A percentile compares a stretch with the other conserved stretches of the same genome.
These are phyloP conservation scores for Steinernema khuongi DNA, from an alignment of 1,140 invertebrate species.

Conservation along the genomic window DNA sequence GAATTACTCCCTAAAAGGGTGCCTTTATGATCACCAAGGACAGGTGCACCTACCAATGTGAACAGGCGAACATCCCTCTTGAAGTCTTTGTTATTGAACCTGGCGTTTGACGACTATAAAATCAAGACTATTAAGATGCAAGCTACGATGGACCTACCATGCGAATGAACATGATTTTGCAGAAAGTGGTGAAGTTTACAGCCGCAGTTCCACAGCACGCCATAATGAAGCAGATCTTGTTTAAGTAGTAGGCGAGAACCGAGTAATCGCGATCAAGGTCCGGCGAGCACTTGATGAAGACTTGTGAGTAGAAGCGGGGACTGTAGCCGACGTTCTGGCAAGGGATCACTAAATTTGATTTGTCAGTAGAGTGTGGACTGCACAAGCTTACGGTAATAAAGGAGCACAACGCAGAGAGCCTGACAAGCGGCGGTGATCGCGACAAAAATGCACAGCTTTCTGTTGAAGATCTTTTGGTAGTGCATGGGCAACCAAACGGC, in stretches of 20 bases:
- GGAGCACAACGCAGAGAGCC: too few relatives aligned
- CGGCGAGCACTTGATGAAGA: neutral
- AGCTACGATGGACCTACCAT: neutral
- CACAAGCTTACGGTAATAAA: too few relatives aligned
- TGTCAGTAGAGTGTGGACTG: too few relatives aligned
- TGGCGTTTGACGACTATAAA: neutral
- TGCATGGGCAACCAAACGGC: too few relatives aligned
- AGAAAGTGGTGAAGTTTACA: neutral
- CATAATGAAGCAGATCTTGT: neutral
- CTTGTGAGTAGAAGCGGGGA: neutral
- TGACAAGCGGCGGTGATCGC: too few relatives aligned
- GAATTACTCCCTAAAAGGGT: too few relatives aligned
- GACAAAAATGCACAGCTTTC: too few relatives aligned
- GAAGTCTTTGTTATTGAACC: neutral
- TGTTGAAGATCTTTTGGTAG: too few relatives aligned
- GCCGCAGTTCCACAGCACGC: neutral
- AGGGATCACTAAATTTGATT: neutral
- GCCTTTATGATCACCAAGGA: too few relatives aligned
- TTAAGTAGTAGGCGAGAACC: neutral
- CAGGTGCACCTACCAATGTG: too few relatives aligned
- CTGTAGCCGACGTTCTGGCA: neutral
- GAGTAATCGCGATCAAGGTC: neutral
- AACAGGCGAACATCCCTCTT: neutral
- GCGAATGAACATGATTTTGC: neutral
- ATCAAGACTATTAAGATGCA: neutral